phyloP scores from a whole-genome alignment of 2,113 vertebrate genomes.

The Pseudopodoces humilis region DNA sequence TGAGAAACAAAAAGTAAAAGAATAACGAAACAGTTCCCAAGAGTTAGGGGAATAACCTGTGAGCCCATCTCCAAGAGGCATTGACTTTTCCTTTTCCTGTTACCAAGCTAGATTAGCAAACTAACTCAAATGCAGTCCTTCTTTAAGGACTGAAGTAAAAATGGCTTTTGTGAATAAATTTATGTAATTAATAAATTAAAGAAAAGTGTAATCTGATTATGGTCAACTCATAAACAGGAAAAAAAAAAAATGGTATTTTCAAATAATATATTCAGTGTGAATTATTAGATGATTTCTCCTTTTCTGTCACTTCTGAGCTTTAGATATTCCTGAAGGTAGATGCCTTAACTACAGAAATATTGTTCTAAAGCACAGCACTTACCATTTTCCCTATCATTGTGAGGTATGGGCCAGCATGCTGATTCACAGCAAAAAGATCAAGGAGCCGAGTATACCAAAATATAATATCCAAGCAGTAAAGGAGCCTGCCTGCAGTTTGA shows the following conservation, averaged over 20 bases:
- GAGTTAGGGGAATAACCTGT: background rate
- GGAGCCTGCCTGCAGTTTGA: conserved; percentile 80
- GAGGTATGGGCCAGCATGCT: conserved; percentile 93
- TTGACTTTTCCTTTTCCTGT: background rate
- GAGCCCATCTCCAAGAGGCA: background rate
- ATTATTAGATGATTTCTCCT: background rate
- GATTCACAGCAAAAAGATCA: conserved; percentile 95
- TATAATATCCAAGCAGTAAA: conserved; percentile 94
- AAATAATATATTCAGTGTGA: background rate
- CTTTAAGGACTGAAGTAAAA: background rate
- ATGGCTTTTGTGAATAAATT: background rate
- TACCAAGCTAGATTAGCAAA: background rate
- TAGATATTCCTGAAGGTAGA: background rate
- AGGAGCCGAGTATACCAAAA: conserved; percentile 94
- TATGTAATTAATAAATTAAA: background rate
- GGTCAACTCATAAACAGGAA: background rate
- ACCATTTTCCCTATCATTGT: conserved; percentile 99
- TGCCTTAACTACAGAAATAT: background rate
- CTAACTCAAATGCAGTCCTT: background rate
- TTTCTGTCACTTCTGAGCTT: background rate
- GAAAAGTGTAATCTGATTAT: background rate
- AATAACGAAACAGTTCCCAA: background rate
- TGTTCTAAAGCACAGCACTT: conserved; percentile 19
- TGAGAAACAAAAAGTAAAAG: conserved; percentile 12
- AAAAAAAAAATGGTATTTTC: background rate